Evolutionary conservation across 1,140 invertebrate genomes (phyloP), one percentile per base, ranked within the genome.

Genomic region (Drosophila bifasciata): DNA sequence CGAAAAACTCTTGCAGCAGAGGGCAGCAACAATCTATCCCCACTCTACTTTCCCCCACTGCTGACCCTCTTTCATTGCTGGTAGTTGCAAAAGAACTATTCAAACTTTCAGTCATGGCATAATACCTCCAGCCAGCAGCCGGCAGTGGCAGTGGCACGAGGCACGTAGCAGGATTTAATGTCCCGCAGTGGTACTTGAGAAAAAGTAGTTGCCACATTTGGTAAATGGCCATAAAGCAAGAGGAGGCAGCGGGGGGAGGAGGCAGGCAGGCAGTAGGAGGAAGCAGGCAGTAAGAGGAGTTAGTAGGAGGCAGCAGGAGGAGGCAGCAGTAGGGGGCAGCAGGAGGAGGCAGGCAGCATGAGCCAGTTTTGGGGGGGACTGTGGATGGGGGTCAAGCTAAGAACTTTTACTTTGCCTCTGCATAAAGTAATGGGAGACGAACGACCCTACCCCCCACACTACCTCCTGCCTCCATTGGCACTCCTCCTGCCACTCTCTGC

Each of bases 141-240:
- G 55, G 57, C 72, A 64, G 69, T 58, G 61, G 56, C 71, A 36
- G 32, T 28, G 48, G 76, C 66, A 68, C 68, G 53, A 70, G 80
- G 74, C 83, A 85, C 81, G 81, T 85, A 88, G 59, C 81, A 68
- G 74, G 79, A 86, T 86, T 86, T 86, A 86, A 88, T 86, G 83
- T 86, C 83, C 83, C 83, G 60, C 84, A 88, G 78, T 88, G 84
- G 84, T 86, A 88, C 83, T 86, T 89, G 83, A 86, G 83, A 86
- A 86, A 86, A 86, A 89, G 83, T 88, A 86, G 83, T 79, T 88
- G 78, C 66, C 66, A 79, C 64, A 62, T 83, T 74, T 74, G 69
- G 70, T 74, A 74, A 74, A 74, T 74, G 70, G 76, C 67, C 53
- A 53, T 49, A 41, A 62, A 23, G 39, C 3, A 2, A 19, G 19